Base-by-base conservation (phyloP, 2,888 invertebrate species). In the Malacosoma neustria region DNA sequence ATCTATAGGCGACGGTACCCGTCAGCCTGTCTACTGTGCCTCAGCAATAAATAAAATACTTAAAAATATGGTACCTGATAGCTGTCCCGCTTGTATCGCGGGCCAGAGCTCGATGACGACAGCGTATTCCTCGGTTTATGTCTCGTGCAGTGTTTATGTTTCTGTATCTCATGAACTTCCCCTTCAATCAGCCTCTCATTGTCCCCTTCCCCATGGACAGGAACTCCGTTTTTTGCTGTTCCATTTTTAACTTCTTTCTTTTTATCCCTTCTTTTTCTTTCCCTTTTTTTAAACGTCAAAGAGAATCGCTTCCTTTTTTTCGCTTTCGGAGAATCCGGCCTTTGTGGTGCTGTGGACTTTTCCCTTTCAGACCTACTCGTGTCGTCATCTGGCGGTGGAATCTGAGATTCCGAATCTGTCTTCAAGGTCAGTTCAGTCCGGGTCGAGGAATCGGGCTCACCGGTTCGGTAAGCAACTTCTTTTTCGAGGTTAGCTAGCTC, bases 21-120 rank as follows among this genome's bases (percentile, higher is more conserved):
- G n/a, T n/a, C n/a, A n/a, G n/a, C n/a, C n/a, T n/a, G n/a, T n/a
- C n/a, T n/a, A n/a, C n/a, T n/a, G n/a, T n/a, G n/a, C n/a, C n/a
- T n/a, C n/a, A n/a, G n/a, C n/a, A n/a, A n/a, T n/a, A n/a, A n/a
- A n/a, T n/a, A n/a, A n/a, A n/a, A n/a, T n/a, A n/a, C n/a, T n/a
- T n/a, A n/a, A n/a, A n/a, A n/a, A n/a, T n/a, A n/a, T n/a, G n/a
- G 9, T 22, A 87, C 87, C 85, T 87, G 87, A 59, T 86, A 87
- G 51, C 87, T 87, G 55, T 87, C 87, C 73, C 84, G 81, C 73
- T 84, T 84, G 54, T 80, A 84, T 30, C 85, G 80, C 74, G 84
- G 81, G 69, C 84, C 79, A 42, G 82, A 79, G 54, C 80, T 80
- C 11, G 81, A 73, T 0, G 84, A 79, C 2, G 84, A 77, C 63